Base-by-base conservation (phyloP, 2,113 vertebrate genomes). In the Ageneiosus marmoratus region DNA sequence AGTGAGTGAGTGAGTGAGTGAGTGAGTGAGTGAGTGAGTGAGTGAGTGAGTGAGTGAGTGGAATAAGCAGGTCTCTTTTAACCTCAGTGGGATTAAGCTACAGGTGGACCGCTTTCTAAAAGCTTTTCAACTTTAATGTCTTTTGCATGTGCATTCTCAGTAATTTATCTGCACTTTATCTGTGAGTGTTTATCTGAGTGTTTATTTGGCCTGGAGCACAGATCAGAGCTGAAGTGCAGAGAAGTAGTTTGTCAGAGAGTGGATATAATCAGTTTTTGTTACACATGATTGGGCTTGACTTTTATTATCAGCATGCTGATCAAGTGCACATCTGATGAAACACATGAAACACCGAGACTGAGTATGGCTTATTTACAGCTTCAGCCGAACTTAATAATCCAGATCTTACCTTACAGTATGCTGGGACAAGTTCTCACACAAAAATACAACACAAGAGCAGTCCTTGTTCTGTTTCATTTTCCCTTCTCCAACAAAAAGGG, bases 101-200 rank as follows among this genome's bases (percentile, higher is more conserved):
- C 27, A 29, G 58, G 58, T 62, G 27, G 29, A 34, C 2, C 18
- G 2, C 29, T 65, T 18, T 2, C 29, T 34, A 20, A 65, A 65
- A 29, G 27, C 58, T 29, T 29, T 62, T 74, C 5, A 11, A 29
- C 12, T 15, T 29, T 29, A 50, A 27, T 50, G 51, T 46, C n/a
- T 67, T 32, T 53, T 27, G 22, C 41, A 51, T 76, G 29, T 83
- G 7, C 55, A 77, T 83, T 34, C 20, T 65, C 63, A 48, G 46
- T 77, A 65, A 44, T 77, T 67, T 8, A 34, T 50, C n/a, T 82
- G 20, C 20, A n/a, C 7, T 70, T 69, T 9, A 9, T 65, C 16
- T 18, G 0, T 27, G 51, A 76, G 29, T 20, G 37, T 72, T 55
- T n/a, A 29, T 37, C 18, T 69, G 37, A 20, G n/a, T n/a, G n/a